Evolutionary conservation across 2,888 invertebrate genomes (phyloP), one percentile per base, ranked within the genome.

Genomic region (Ormyrus labotus): DNA sequence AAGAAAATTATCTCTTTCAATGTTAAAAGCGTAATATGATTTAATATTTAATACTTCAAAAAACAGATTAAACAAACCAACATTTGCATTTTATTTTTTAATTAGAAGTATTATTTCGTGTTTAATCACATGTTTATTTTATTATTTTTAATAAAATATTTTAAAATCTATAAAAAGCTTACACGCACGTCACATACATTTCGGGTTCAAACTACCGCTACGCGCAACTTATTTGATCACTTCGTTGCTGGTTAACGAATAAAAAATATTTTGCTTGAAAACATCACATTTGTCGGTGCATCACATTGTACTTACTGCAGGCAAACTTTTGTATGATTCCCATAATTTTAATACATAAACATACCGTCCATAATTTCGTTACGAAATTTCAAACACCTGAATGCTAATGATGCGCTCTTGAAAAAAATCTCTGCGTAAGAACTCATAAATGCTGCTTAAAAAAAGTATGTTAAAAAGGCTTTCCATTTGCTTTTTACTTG

Each of bases 341-440:
- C 61, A 53, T 69, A 55, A 70, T 51, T 78, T 71, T 19, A 65
- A 57, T 53, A 45, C 45, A 58, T 60, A 4, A 34, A 9, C 53
- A 58, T 71, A 60, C 71, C 78, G 78, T 78, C 71, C 78, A 78
- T 13, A 64, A 10, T 65, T 11, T 71, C n/a, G 19, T 64, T 13
- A 19, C 13, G 13, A 78, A 71, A 58, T 65, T 70, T 13, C 10
- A 5, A 48, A 57, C 13, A 58, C 9, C 57, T 11, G 53, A 57
- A 7, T 51, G n/a, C 53, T 34, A n/a, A 51, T 8, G n/a, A 11
- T 48, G 4, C n/a, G 19, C 53, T 4, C 10, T 53, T 8, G 9
- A 34, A 50, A 7, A 7, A 34, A 53, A 73, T 57, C 68, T 78
- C 68, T 13, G 48, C 57, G 8, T 50, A 61, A n/a, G 57, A 45